Percentiles rank a stretch among this genome's conserved stretches.
These are phyloP conservation scores for Irena cyanogastra DNA, from an alignment of 2,113 vertebrate species.

Conservation along the genomic window DNA sequence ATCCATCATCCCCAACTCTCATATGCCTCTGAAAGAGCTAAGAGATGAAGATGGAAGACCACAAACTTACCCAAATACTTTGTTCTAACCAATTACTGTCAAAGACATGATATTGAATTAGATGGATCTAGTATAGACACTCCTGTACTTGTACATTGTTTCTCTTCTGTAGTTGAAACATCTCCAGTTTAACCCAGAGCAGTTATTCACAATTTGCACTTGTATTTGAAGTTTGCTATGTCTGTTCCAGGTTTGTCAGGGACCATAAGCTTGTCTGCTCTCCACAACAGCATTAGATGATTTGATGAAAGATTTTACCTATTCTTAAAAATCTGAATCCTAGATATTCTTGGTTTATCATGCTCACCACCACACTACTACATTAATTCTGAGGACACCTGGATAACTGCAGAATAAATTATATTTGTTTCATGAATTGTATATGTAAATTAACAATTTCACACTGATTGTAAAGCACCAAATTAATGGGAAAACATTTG, in stretches of 20 bases:
- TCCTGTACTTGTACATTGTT: background rate
- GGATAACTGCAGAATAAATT: background rate
- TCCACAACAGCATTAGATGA: background rate
- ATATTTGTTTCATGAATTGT: background rate
- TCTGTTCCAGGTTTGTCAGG: background rate
- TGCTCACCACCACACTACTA: background rate
- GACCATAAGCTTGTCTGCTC: background rate
- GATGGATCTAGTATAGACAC: background rate
- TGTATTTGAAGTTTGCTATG: background rate
- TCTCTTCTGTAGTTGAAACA: background rate
- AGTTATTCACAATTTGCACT: background rate
- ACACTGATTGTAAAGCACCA: background rate
- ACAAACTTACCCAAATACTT: background rate
- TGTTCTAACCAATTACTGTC: background rate
- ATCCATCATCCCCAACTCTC: background rate
- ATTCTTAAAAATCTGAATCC: background rate
- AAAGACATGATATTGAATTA: background rate
- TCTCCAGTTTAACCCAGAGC: background rate
- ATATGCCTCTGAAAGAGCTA: background rate
- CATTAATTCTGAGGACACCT: background rate
- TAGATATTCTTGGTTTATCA: background rate
- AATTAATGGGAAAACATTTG: background rate
- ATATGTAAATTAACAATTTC: background rate
- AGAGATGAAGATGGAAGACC: background rate
- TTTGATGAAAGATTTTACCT: background rate